Percentiles rank a stretch among this genome's conserved stretches.
phyloP scores from a whole-genome alignment of 1,140 invertebrate species.

The Aleiodes sp. region DNA sequence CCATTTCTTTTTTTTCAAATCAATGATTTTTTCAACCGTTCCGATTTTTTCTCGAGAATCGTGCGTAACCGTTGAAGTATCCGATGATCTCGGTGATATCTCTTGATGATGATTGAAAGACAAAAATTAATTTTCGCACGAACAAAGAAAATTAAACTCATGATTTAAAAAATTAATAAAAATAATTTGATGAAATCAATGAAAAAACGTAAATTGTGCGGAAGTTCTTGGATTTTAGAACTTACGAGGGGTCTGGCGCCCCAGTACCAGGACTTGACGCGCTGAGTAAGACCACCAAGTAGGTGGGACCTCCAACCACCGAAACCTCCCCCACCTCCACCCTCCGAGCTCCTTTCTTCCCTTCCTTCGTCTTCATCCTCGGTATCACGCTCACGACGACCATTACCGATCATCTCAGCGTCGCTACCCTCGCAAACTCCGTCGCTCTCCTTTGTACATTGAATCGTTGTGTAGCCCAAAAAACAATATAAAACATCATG shows the following conservation, averaged over 20 bases:
- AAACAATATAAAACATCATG: slow-evolving; percentile 50
- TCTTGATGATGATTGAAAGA: background rate
- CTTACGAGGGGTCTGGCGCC: slow-evolving; percentile 90
- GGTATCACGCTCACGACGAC: slow-evolving; percentile 60
- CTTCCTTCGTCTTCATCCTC: slow-evolving; percentile 64
- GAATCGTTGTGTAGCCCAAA: slow-evolving; percentile 39
- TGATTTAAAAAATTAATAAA: background rate
- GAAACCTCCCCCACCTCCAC: slow-evolving; percentile 80
- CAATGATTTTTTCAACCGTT: background rate
- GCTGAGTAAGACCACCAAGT: slow-evolving; percentile 91
- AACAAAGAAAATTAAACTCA: background rate
- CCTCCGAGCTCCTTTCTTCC: slow-evolving; percentile 64
- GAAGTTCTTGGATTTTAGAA: slow-evolving; percentile 59
- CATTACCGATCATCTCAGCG: slow-evolving; percentile 66
- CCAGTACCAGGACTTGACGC: slow-evolving; percentile 95
- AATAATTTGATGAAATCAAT: slow-evolving; percentile 10
- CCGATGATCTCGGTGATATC: background rate
- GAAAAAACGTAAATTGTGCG: slow-evolving; percentile 33
- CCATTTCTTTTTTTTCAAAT: background rate
- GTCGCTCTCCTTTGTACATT: slow-evolving; percentile 60
- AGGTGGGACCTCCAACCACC: slow-evolving; percentile 86
- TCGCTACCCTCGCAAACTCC: slow-evolving; percentile 65
- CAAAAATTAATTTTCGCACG: background rate
- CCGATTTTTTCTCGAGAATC: background rate
- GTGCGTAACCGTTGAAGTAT: slow-evolving; percentile 3